A percentile compares a stretch with the other conserved stretches of the same genome.
Conservation (phyloP, 2,113 vertebrate genomes). For the Reinhardtius hippoglossoides region DNA sequence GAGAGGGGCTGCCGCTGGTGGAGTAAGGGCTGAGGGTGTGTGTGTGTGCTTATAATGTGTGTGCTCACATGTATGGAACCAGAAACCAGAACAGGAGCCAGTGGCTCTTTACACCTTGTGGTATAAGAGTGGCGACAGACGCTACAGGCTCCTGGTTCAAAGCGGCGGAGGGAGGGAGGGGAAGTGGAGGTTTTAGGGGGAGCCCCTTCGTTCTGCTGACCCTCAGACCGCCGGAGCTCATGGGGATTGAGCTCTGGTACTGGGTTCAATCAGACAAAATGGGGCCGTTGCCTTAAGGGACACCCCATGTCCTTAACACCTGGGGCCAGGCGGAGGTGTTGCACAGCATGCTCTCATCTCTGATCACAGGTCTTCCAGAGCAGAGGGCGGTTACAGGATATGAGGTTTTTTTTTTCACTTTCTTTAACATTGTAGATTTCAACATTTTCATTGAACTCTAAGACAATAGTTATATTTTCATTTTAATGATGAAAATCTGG, state of each 20-base stretch:
- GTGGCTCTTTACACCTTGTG: constrained; percentile 69
- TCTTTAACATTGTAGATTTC: no score
- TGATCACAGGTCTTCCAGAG: constrained; percentile 61
- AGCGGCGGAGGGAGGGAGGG: constrained; percentile 50
- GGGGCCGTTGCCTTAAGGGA: constrained; percentile 63
- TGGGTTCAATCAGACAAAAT: constrained; percentile 74
- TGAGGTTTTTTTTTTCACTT: no score
- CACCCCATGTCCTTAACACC: constrained; percentile 70
- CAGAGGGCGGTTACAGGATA: background rate
- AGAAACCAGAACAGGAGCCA: constrained; percentile 67
- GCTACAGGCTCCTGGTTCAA: constrained; percentile 69
- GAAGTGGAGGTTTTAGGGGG: constrained; percentile 49
- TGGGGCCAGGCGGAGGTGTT: constrained; percentile 72
- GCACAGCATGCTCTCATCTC: constrained; percentile 49
- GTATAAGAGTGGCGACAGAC: constrained; percentile 56
- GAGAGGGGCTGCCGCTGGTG: constrained; percentile 50
- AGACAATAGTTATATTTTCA: background rate
- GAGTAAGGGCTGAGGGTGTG: constrained; percentile 30
- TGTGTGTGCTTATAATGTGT: constrained; percentile 19
- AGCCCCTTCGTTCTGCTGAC: constrained; percentile 62
- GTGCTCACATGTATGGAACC: constrained; percentile 44
- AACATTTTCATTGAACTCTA: no score
- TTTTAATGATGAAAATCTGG: no score
- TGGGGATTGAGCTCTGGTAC: constrained; percentile 58
- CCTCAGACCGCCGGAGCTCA: constrained; percentile 46